These are phyloP conservation scores for Hemicordylus capensis DNA, from an alignment of 2,113 vertebrate species.

Conservation along the genomic window DNA sequence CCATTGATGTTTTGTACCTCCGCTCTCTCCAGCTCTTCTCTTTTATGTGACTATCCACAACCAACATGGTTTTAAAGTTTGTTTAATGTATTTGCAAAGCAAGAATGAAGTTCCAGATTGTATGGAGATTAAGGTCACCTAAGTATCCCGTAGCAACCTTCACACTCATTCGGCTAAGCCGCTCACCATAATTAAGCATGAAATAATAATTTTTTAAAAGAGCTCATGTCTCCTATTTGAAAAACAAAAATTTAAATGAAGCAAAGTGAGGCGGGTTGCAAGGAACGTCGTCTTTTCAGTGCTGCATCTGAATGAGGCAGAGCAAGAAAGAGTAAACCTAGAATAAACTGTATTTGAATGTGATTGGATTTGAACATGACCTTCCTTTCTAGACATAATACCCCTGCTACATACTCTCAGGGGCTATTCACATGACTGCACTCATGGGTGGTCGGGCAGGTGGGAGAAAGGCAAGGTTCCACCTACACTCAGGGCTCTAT, in stretches of 20 bases:
- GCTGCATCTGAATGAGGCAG: too few species aligned
- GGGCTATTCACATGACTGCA: too few species aligned
- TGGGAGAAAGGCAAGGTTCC: too few species aligned
- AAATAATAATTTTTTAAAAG: neutral
- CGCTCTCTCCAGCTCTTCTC: neutral
- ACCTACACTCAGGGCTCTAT: too few species aligned
- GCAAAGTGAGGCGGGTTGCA: neutral
- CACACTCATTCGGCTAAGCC: neutral
- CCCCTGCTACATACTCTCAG: too few species aligned
- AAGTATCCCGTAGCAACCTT: neutral
- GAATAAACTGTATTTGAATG: neutral
- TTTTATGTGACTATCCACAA: neutral
- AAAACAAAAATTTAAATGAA: neutral
- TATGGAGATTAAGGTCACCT: neutral
- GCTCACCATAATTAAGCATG: neutral
- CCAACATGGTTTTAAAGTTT: neutral
- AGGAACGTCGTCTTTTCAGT: neutral
- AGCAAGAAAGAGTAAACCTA: neutral
- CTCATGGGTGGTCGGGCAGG: too few species aligned
- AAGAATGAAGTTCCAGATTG: neutral
- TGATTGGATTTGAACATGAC: neutral
- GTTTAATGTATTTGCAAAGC: neutral
- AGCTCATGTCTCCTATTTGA: neutral
- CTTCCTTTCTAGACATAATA: neutral
- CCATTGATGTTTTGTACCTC: neutral